Percentiles rank a stretch among this genome's conserved stretches.
Evolutionary conservation across 2,888 invertebrate species (phyloP).

Genomic region (Hypolimnas misippus): DNA sequence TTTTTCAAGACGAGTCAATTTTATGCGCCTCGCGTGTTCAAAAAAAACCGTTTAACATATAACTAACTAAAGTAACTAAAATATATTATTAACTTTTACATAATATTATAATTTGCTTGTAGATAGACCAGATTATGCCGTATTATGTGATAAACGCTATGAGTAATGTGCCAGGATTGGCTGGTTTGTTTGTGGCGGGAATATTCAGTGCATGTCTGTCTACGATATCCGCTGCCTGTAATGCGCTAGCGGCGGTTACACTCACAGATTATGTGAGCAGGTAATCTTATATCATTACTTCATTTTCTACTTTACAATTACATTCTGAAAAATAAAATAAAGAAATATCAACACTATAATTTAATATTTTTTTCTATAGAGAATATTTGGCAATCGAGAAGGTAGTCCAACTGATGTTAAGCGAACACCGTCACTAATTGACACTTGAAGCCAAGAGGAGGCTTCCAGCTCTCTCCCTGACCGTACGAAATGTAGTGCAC

Average conservation of each 20-base stretch:
- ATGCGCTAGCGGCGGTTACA: constrained; percentile 95
- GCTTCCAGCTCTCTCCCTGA: too few species aligned
- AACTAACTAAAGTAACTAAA: too few species aligned
- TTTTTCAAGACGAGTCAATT: too few species aligned
- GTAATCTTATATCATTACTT: constrained; percentile 47
- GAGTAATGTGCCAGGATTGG: constrained; percentile 87
- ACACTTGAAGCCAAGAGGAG: too few species aligned
- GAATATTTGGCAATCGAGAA: too few species aligned
- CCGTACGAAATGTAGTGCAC: too few species aligned
- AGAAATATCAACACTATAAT: too few species aligned
- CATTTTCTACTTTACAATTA: not conserved
- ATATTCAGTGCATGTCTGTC: constrained; percentile 96
- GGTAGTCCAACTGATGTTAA: too few species aligned
- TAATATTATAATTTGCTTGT: constrained; percentile 8
- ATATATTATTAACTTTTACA: not conserved
- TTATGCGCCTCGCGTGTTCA: not conserved
- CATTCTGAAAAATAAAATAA: not conserved
- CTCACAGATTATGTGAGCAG: constrained; percentile 91
- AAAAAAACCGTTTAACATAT: not conserved
- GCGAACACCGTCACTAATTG: too few species aligned
- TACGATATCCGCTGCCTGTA: constrained; percentile 95
- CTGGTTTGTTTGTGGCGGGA: constrained; percentile 95
- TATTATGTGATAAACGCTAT: constrained; percentile 90
- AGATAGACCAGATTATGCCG: constrained; percentile 91
- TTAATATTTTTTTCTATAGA: too few species aligned